Base-by-base conservation (phyloP, 2,888 invertebrate species). In the Chironomus riparius region DNA sequence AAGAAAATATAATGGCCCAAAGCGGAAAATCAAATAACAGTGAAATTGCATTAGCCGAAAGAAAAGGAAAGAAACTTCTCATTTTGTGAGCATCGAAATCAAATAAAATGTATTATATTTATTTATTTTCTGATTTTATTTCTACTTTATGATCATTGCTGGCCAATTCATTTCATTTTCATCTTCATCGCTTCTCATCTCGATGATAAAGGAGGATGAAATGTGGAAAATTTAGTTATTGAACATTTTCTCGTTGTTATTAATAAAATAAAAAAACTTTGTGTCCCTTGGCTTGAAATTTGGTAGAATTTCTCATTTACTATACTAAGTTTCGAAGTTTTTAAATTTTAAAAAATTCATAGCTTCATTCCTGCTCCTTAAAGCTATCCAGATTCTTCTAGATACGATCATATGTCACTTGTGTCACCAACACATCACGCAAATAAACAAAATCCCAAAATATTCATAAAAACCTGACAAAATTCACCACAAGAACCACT, bases 11-110 rank as follows among this genome's bases (percentile, higher is more conserved):
- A 71, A 71, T 71, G 71, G 72, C 72, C 72, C 72, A 56, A 61
- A 61, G 72, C 72, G 61, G 62, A 68, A 73, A 73, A 73, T 73
- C 72, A 73, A 73, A 73, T 73, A 73, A 73, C 72, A 73, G 18
- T 73, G 72, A 73, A 73, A 73, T 73, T 73, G 72, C 72, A 73
- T 73, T 73, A 73, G 71, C 15, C n/a, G 6, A 56, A 56, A 56
- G 15, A 56, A 56, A 18, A 56, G 21, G 24, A 73, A 73, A 38
- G n/a, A 73, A 73, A 21, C 24, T 73, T 73, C 61, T 28, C 72
- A 47, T 47, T 22, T 69, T 38, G 38, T 38, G 38, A 38, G 38
- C 38, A 38, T 38, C 38, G 69, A 69, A 24, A 71, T 71, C 50
- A 21, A 71, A 71, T 71, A 21, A 71, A 71, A 50, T 71, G 50